Evolutionary conservation across 2,113 vertebrate species (phyloP).

Genomic region (Echinops telfairi): DNA sequence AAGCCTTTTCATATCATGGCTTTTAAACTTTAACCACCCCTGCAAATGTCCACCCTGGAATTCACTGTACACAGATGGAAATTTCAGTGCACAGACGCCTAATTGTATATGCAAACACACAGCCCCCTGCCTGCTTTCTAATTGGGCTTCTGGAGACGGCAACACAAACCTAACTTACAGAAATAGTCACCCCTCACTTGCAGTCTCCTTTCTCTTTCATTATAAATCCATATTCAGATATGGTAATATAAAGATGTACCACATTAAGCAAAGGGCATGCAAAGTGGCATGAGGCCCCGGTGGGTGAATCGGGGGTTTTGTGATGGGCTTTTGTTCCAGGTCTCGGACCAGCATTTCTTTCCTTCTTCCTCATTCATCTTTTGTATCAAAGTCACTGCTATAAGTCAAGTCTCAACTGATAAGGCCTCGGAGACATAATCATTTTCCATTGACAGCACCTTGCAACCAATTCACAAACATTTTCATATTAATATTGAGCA

Average conservation of each 20-base stretch:
- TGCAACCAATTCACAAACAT: slow-evolving; percentile 94
- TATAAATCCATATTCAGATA: slow-evolving; percentile 89
- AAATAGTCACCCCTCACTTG: slow-evolving; percentile 66
- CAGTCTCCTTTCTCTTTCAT: slow-evolving; percentile 84
- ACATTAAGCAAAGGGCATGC: slow-evolving; percentile 91
- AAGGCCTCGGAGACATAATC: slow-evolving; percentile 91
- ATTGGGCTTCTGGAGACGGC: slow-evolving; percentile 65
- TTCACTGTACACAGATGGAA: slow-evolving; percentile 1
- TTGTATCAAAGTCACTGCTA: slow-evolving; percentile 90
- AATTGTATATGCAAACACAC: slow-evolving; percentile 51
- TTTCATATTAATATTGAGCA: slow-evolving; percentile 99
- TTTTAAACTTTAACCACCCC: slow-evolving; percentile 65
- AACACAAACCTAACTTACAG: slow-evolving; percentile 64
- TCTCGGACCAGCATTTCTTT: slow-evolving; percentile 85
- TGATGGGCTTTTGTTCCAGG: slow-evolving; percentile 83
- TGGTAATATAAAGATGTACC: slow-evolving; percentile 94
- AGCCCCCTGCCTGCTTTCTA: slow-evolving; percentile 66
- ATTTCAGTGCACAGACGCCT: slow-evolving; percentile 1
- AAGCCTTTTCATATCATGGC: background rate
- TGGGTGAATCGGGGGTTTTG: slow-evolving; percentile 81
- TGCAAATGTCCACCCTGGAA: slow-evolving; percentile 52
- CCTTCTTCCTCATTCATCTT: slow-evolving; percentile 89
- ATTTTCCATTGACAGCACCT: slow-evolving; percentile 88
- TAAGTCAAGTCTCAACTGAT: slow-evolving; percentile 89
- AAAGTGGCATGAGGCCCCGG: slow-evolving; percentile 78